Evolutionary conservation across 2,888 invertebrate species (phyloP).

Genomic region (Leistus spinibarbis): DNA sequence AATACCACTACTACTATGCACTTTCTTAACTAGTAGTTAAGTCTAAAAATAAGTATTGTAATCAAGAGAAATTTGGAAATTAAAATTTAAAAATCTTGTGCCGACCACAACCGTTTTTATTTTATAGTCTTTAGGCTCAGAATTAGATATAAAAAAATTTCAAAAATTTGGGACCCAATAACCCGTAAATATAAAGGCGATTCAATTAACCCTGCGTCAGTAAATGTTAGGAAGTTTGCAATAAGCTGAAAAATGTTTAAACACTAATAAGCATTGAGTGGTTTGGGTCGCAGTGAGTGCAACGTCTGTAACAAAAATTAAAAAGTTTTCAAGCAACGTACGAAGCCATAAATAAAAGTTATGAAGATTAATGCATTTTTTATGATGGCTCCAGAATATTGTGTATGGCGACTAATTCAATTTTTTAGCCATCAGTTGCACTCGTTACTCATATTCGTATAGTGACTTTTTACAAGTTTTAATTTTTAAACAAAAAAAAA

Average conservation of each 20-base stretch:
- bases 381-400: conserved; percentile 7
- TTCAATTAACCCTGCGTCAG: too few species aligned
- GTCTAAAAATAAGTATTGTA: not conserved
- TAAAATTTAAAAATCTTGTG: too few species aligned
- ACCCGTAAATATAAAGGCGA: too few species aligned
- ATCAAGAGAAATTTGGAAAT: too few species aligned
- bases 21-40: not conserved
- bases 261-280: not conserved
- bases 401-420: not conserved
- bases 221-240: not conserved
- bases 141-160: too few species aligned
- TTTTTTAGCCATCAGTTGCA: too few species aligned
- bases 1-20: too few species aligned
- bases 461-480: not conserved
- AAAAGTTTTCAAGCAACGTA: conserved; percentile 23
- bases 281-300: not conserved
- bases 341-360: conserved; percentile 31
- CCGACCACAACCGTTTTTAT: too few species aligned
- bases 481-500: too few species aligned
- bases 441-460: not conserved
- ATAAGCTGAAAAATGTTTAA: too few species aligned
- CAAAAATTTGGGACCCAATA: too few species aligned
- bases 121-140: too few species aligned
- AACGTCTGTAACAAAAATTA: conserved; percentile 4
- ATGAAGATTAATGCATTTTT: conserved; percentile 37